These are phyloP conservation scores for Zygaena filipendulae DNA, from an alignment of 2,888 invertebrate species.

Conservation along the genomic window DNA sequence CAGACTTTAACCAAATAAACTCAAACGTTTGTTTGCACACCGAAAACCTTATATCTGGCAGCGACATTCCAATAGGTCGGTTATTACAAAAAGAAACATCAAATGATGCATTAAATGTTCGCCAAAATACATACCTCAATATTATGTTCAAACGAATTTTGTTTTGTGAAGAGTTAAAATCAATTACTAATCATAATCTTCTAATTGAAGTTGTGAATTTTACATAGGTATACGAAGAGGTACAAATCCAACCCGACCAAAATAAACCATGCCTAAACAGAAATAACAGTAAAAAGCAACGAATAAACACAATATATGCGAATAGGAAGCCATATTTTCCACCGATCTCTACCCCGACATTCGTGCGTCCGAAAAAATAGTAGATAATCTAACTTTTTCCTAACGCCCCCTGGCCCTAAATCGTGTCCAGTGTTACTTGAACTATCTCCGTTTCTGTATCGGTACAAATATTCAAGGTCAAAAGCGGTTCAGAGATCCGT, in stretches of 20 bases:
- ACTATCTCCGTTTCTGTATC: constrained; percentile 10
- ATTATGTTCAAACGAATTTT: no score
- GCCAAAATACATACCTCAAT: no score
- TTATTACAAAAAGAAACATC: constrained; percentile 20
- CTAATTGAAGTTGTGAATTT: no score
- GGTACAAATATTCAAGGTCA: no score
- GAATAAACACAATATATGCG: constrained; percentile 39
- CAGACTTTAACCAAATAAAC: constrained; percentile 39
- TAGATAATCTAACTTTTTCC: constrained; percentile 65
- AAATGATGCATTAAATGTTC: no score
- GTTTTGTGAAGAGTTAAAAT: no score
- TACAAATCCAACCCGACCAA: no score
- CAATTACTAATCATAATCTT: no score
- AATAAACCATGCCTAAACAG: no score
- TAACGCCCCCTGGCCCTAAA: constrained; percentile 49
- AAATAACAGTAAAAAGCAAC: constrained; percentile 14
- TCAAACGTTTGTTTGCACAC: constrained; percentile 46
- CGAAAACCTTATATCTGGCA: constrained; percentile 46
- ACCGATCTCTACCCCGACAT: constrained; percentile 54
- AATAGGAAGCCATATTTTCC: constrained; percentile 67
- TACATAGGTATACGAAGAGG: no score
- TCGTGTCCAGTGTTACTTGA: constrained; percentile 24
- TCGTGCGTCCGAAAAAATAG: constrained; percentile 59
- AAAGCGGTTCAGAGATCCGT: no score
- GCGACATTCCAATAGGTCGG: constrained; percentile 36